phyloP scores from a whole-genome alignment of 2,888 invertebrate species.

The Keiferia lycopersicella region DNA sequence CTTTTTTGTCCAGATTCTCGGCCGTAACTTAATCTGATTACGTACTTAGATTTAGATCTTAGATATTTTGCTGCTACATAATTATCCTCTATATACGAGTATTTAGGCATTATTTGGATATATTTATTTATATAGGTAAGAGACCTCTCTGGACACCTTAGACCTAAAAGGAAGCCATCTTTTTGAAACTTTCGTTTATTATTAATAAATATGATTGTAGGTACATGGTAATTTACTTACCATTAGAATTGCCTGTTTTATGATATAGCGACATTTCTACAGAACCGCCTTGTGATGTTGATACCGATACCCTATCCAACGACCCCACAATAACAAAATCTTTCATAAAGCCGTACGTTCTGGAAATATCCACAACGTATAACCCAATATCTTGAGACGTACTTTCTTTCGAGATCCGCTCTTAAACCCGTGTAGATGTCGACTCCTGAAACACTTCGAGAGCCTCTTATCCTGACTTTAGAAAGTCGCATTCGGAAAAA shows the following conservation, averaged over 20 bases:
- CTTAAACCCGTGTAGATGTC: constrained; percentile 9
- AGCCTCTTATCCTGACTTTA: constrained; percentile 8
- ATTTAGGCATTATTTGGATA: too few species aligned
- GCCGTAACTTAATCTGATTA: not conserved
- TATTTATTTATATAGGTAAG: too few species aligned
- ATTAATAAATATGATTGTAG: too few species aligned
- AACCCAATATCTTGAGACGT: constrained; percentile 5
- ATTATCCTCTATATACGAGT: too few species aligned
- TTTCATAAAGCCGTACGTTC: constrained; percentile 1
- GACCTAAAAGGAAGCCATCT: too few species aligned
- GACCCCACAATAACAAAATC: not conserved
- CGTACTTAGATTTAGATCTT: too few species aligned
- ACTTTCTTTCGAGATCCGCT: constrained; percentile 2
- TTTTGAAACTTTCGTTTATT: too few species aligned
- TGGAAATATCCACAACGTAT: constrained; percentile 6
- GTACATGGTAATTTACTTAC: too few species aligned
- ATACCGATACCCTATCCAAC: not conserved
- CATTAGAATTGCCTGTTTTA: too few species aligned
- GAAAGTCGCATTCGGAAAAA: not conserved
- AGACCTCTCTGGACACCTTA: too few species aligned
- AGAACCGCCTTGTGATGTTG: not conserved
- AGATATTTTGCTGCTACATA: too few species aligned
- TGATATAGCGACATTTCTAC: too few species aligned
- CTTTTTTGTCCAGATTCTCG: not conserved
- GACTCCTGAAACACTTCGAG: constrained; percentile 5